Conservation (phyloP, 2,797 vertebrate species). For the Semaprochilodus insignis region DNA sequence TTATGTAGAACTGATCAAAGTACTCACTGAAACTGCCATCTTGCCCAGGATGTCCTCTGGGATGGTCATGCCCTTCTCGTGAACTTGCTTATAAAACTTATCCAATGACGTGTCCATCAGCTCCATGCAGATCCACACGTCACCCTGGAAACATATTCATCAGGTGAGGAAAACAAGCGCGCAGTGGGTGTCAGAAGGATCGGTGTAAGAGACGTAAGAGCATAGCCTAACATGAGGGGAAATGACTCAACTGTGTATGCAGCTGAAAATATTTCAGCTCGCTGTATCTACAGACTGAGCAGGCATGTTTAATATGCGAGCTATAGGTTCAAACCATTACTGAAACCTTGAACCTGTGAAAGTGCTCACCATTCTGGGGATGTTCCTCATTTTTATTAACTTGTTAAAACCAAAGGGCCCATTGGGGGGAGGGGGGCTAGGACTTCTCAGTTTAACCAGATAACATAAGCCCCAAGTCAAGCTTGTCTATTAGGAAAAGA, state of each 20-base stretch:
- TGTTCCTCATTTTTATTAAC: not conserved
- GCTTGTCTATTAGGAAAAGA: too few relatives aligned
- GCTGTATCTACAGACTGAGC: not conserved
- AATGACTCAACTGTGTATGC: not conserved
- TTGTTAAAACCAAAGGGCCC: not conserved
- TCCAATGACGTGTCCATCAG: conserved; percentile 99
- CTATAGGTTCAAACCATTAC: not conserved
- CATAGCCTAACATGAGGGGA: not conserved
- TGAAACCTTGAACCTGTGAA: conserved; percentile 8
- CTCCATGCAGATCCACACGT: conserved; percentile 99
- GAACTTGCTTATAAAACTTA: conserved; percentile 98
- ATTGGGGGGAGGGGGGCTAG: not conserved
- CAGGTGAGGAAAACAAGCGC: conserved; percentile 4
- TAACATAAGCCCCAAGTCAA: too few relatives aligned
- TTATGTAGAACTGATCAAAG: not conserved
- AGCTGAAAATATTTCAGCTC: not conserved
- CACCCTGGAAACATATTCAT: conserved; percentile 81
- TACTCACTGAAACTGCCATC: conserved; percentile 95
- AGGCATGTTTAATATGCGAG: not conserved
- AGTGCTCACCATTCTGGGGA: not conserved
- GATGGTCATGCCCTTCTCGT: conserved; percentile 93
- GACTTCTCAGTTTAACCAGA: too few relatives aligned
- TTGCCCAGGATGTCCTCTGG: conserved; percentile 98
- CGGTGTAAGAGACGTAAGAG: too few relatives aligned
- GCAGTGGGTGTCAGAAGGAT: too few relatives aligned